Base-by-base conservation (phyloP, 2,113 vertebrate genomes). In the Mionectes macconnelli region DNA sequence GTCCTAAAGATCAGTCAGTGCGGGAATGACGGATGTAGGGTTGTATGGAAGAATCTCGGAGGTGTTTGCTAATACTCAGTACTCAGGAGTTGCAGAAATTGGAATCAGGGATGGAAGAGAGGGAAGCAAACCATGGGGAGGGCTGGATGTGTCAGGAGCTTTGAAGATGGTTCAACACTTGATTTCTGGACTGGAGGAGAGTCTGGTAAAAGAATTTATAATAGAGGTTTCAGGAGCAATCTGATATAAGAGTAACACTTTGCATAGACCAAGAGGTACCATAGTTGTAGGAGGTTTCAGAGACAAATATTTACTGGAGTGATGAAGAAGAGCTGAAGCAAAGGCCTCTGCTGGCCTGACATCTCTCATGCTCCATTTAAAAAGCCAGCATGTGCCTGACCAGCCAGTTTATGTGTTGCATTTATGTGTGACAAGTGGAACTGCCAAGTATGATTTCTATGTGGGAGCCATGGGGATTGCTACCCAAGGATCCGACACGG, bases 401-500 rank as follows among this genome's bases (percentile, higher is more conserved):
- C 11, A 30, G 59, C 27, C 62, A 20, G 66, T 59, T 78, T 70
- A 4, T 1, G 0, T 35, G 2, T 57, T 30, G 6, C 55, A 31
- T 80, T 80, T 81, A 7, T 2, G 1, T 44, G 80, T 68, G 50
- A 55, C 44, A 25, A 72, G 70, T 22, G 84, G 84, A 84, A 42
- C 70, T 94, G 77, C 77, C 81, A 76, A 70, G 62, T 63, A 6
- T 21, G 56, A 44, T 68, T 68, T 89, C 69, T 33, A 0, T 39
- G 74, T 52, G 63, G 76, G 80, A 92, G 4, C 49, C 52, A 7
- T 39, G 86, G 60, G 72, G 35, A 35, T 53, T 42, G 31, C 30
- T 86, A 4, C 83, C 39, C 1, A 0, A 31, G 63, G 60, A 66
- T 91, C 77, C 0, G 6, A 44, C 64, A 21, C 2, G 1, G 57